Evolutionary conservation across 1,140 invertebrate genomes (phyloP).

Genomic region (Temnothorax curvispinosus): DNA sequence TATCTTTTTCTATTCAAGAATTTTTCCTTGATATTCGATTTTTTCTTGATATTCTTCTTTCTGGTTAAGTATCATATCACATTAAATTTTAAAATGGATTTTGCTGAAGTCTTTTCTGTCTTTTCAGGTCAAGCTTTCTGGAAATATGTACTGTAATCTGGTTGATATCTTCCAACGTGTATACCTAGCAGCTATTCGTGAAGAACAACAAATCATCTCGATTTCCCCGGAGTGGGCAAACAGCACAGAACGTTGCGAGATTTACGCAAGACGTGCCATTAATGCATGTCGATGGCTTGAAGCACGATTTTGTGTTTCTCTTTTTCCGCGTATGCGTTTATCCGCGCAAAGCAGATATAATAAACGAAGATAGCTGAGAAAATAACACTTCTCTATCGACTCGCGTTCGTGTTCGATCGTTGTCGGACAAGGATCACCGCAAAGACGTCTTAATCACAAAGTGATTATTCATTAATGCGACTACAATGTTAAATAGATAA

Average conservation of each 20-base stretch:
- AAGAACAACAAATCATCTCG: conserved; percentile 47
- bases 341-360: conserved; percentile 35
- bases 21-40: neutral
- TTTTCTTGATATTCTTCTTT: neutral
- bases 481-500: neutral
- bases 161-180: neutral
- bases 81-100: neutral
- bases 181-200: conserved; percentile 12
- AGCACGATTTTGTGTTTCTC: conserved; percentile 6
- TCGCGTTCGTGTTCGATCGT: neutral
- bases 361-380: conserved; percentile 29
- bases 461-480: conserved; percentile 18
- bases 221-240: conserved; percentile 21
- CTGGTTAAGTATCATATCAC: neutral
- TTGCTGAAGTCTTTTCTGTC: neutral
- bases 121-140: neutral
- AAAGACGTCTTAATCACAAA: neutral
- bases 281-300: conserved; percentile 18
- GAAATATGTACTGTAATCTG: neutral
- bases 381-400: conserved; percentile 31
- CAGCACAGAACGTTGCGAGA: conserved; percentile 2
- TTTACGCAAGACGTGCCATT: conserved; percentile 25
- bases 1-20: neutral
- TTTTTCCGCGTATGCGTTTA: conserved; percentile 35
- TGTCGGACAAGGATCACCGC: neutral